Percentiles rank a stretch among this genome's conserved stretches.
These are phyloP conservation scores for Synchiropus splendidus DNA, from an alignment of 2,113 vertebrate genomes.

Conservation along the genomic window DNA sequence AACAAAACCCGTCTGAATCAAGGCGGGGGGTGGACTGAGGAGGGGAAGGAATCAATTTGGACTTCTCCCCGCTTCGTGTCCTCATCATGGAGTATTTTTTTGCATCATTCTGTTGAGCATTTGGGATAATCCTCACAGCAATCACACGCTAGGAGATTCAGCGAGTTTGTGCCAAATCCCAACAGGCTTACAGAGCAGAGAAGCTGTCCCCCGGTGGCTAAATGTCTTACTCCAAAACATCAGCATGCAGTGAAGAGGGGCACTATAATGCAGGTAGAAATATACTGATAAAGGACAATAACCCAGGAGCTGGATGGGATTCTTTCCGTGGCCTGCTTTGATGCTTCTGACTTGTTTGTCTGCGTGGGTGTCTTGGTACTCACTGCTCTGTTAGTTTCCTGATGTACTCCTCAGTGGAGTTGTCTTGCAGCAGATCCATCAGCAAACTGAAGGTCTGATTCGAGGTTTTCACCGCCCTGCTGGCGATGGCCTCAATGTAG, in stretches of 20 bases:
- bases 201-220: constrained; percentile 51
- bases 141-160: constrained; percentile 58
- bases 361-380: constrained; percentile 23
- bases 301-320: constrained; percentile 21
- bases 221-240: constrained; percentile 53
- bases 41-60: constrained; percentile 50
- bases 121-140: constrained; percentile 58
- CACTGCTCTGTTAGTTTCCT: constrained; percentile 65
- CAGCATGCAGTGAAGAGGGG: constrained; percentile 12
- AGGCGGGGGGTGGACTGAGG: constrained; percentile 28
- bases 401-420: constrained; percentile 39
- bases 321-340: constrained; percentile 11
- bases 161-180: constrained; percentile 39
- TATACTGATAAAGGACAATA: constrained; percentile 11
- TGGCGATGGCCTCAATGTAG: constrained; percentile 51
- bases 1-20: constrained; percentile 35
- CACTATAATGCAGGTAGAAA: constrained; percentile 9
- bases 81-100: constrained; percentile 50
- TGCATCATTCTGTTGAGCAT: constrained; percentile 54
- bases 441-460: constrained; percentile 61
- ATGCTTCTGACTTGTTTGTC: constrained; percentile 5
- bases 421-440: constrained; percentile 59
- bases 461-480: constrained; percentile 60
- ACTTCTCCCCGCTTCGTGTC: constrained; percentile 35
- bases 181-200: constrained; percentile 53